Evolutionary conservation across 2,797 vertebrate species (phyloP), one percentile per base, ranked within the genome.

Genomic region (Glyptemys insculpta): DNA sequence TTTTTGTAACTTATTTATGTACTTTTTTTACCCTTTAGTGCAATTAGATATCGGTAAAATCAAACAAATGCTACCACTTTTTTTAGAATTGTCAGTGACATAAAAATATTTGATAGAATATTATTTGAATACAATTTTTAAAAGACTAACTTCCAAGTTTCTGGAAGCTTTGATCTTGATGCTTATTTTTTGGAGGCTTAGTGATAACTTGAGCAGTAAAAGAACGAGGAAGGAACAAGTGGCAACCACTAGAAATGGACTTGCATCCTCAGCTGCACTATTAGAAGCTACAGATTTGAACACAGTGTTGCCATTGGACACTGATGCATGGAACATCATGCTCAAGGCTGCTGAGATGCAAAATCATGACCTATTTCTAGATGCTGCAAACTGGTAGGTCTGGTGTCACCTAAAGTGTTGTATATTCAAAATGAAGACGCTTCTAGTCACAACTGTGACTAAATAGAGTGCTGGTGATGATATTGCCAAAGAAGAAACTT

Each of bases 401-500:
- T 87, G 85, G 12, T 41, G 11, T 74, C 23, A 44, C 72, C 19
- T 44, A 11, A 44, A 41, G 21, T 41, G 12, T 44, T 74, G 21
- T 41, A 25, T 27, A 6, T 41, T 41, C 37, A 74, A 41, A 74
- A 44, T 11, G 6, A 23, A 37, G 37, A 19, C 2, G 3, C 68
- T 11, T 72, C 37, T 72, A 16, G 37, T 11, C 21, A 23, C 12
- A 74, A 10, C 93, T 87, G 21, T 37, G 57, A 14, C 76, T 93
- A 84, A 47, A 86, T 92, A 52, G 41, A 74, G 3, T 41, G 8
- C 0, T 1, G 78, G 80, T n/a, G 78, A 68, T 91, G 91, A 65
- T 79, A 80, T 34, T n/a, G 53, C 74, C 81, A 85, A 76, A 62
- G 34, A 19, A 94, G 76, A 88, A 41, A 53, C 41, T 91, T 97